phyloP scores from a whole-genome alignment of 1,140 invertebrate species.

The Tyrophagus putrescentiae region DNA sequence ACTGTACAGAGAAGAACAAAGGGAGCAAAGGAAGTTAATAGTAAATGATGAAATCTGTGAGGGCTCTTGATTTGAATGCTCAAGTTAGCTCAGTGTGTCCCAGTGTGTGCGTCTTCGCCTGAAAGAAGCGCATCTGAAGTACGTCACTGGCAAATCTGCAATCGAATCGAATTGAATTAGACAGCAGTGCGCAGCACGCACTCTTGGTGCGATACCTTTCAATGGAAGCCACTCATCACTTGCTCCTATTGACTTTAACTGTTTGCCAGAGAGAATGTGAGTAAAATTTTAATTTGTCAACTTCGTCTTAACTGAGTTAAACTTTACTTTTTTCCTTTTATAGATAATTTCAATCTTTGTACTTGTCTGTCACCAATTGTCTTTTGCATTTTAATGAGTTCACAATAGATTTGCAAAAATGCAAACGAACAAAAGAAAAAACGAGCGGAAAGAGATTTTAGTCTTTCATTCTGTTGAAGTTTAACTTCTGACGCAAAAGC shows the following conservation, averaged over 20 bases:
- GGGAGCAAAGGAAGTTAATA: background rate
- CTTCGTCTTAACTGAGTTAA: background rate
- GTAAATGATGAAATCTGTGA: background rate
- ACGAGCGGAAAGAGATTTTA: too few relatives aligned
- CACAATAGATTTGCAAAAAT: too few relatives aligned
- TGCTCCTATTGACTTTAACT: background rate
- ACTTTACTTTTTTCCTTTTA: background rate
- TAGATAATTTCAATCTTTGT: background rate
- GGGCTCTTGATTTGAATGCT: constrained; percentile 1
- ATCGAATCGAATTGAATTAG: background rate
- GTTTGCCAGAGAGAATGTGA: background rate
- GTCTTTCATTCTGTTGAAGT: too few relatives aligned
- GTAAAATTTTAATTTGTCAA: constrained; percentile 11
- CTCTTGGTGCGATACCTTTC: too few relatives aligned
- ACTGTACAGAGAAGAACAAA: background rate
- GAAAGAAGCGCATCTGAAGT: too few relatives aligned
- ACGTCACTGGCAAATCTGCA: too few relatives aligned
- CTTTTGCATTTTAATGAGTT: constrained; percentile 13
- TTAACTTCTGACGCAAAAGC: too few relatives aligned
- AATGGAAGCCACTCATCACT: background rate
- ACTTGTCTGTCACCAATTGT: background rate
- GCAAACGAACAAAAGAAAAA: too few relatives aligned
- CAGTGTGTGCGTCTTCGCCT: too few relatives aligned
- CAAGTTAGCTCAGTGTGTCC: background rate
- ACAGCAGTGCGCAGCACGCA: background rate